Conservation (phyloP, 1,140 invertebrate genomes). For the Phortica variegata region DNA sequence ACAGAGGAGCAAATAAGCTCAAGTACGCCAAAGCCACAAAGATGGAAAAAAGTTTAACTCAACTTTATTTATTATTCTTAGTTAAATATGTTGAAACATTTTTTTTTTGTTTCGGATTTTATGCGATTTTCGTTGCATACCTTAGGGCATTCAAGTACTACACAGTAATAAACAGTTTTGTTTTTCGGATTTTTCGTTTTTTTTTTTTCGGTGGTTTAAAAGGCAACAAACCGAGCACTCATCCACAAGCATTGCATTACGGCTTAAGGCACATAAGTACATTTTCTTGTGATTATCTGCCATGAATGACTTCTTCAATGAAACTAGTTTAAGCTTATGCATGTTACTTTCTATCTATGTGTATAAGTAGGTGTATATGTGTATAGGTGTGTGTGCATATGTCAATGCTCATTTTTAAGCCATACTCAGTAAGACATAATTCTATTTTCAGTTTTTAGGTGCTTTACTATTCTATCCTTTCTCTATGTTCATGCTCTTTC, state of each 20-base stretch:
- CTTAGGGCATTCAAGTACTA: too few species aligned
- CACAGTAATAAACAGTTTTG: too few species aligned
- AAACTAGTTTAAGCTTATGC: slow-evolving; percentile 25
- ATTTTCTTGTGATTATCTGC: too few species aligned
- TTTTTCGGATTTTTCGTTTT: too few species aligned
- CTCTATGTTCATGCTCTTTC: slow-evolving; percentile 16
- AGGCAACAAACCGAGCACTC: too few species aligned
- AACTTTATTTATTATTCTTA: too few species aligned
- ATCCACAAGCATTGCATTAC: too few species aligned
- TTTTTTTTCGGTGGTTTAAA: too few species aligned
- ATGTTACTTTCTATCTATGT: not conserved
- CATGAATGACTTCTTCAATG: too few species aligned
- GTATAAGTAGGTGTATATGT: not conserved
- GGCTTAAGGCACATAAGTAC: too few species aligned
- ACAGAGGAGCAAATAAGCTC: not conserved
- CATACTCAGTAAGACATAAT: slow-evolving; percentile 48
- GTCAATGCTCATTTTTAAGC: slow-evolving; percentile 34
- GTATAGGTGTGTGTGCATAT: not conserved
- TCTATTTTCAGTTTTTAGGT: slow-evolving; percentile 37
- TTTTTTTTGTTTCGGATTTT: not conserved
- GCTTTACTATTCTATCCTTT: slow-evolving; percentile 5
- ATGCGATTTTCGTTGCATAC: too few species aligned
- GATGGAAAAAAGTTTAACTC: too few species aligned
- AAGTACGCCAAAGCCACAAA: not conserved
- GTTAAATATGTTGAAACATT: not conserved